Percentiles rank a stretch among this genome's conserved stretches.
Conservation (phyloP, 1,140 invertebrate species). For the Cydia fagiglandana region DNA sequence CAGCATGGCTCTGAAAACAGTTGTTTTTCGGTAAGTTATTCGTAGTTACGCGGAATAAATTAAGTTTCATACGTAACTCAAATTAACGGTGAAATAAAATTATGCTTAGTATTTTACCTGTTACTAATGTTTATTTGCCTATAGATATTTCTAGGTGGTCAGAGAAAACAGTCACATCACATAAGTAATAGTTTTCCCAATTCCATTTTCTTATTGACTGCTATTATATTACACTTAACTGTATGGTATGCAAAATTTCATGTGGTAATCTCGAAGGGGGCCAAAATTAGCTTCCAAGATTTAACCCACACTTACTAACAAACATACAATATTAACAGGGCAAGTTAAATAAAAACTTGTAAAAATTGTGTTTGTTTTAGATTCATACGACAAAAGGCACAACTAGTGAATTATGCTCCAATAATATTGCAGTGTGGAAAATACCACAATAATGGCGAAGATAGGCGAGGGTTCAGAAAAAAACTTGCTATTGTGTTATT, state of each 20-base stretch:
- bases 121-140: background rate
- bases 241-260: too few relatives aligned
- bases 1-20: conserved; percentile 21
- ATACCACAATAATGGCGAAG: conserved; percentile 6
- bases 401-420: conserved; percentile 16
- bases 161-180: background rate
- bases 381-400: conserved; percentile 12
- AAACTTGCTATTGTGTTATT: background rate
- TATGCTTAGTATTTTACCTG: background rate
- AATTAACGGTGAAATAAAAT: background rate
- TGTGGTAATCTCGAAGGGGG: too few relatives aligned
- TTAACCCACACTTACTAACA: too few relatives aligned
- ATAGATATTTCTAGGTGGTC: too few relatives aligned
- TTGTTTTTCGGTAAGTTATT: conserved; percentile 14
- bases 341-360: too few relatives aligned
- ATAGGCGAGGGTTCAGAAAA: background rate
- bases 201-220: too few relatives aligned
- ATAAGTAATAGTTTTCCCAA: too few relatives aligned
- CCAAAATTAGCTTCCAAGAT: too few relatives aligned
- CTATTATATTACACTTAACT: too few relatives aligned
- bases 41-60: background rate
- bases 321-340: too few relatives aligned
- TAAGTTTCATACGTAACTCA: background rate
- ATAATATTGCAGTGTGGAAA: conserved; percentile 2
- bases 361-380: background rate